phyloP scores from a whole-genome alignment of 2,797 vertebrate species.

The Helarctos malayanus region DNA sequence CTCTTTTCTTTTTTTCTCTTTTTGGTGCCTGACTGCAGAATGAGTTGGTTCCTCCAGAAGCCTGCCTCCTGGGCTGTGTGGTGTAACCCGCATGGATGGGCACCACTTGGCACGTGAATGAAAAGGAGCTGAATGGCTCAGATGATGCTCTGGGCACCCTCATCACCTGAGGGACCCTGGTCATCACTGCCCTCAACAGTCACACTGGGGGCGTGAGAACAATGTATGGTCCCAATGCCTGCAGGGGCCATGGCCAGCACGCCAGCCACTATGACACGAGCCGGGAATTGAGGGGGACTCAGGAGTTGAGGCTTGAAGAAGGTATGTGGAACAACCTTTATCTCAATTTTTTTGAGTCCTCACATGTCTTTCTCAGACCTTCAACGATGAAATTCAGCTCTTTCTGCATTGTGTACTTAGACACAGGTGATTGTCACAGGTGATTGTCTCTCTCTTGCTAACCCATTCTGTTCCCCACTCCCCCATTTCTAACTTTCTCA shows the following conservation, averaged over 20 bases:
- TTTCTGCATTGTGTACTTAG: background rate
- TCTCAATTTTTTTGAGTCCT: background rate
- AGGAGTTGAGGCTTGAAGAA: background rate
- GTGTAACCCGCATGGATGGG: constrained; percentile 90
- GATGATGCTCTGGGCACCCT: constrained; percentile 88
- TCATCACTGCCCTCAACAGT: constrained; percentile 92
- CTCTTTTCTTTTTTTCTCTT: no score
- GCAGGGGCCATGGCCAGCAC: constrained; percentile 94
- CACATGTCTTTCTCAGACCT: background rate
- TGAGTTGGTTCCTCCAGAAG: constrained; percentile 90
- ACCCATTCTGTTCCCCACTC: background rate
- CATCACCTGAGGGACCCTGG: constrained; percentile 88
- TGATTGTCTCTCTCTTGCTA: background rate
- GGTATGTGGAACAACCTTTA: background rate
- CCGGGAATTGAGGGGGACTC: constrained; percentile 86
- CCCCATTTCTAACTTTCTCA: background rate
- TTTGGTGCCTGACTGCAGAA: background rate
- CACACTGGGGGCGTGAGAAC: constrained; percentile 93
- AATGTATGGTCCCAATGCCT: constrained; percentile 93
- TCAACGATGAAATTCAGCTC: background rate
- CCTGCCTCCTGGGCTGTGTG: constrained; percentile 92
- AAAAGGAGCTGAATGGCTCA: constrained; percentile 89
- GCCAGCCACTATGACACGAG: constrained; percentile 94
- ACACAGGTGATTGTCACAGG: background rate
- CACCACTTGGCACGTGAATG: constrained; percentile 93